Percentiles rank a stretch among this genome's conserved stretches.
Conservation (phyloP, 2,888 invertebrate genomes). For the Prionchulus punctatus region DNA sequence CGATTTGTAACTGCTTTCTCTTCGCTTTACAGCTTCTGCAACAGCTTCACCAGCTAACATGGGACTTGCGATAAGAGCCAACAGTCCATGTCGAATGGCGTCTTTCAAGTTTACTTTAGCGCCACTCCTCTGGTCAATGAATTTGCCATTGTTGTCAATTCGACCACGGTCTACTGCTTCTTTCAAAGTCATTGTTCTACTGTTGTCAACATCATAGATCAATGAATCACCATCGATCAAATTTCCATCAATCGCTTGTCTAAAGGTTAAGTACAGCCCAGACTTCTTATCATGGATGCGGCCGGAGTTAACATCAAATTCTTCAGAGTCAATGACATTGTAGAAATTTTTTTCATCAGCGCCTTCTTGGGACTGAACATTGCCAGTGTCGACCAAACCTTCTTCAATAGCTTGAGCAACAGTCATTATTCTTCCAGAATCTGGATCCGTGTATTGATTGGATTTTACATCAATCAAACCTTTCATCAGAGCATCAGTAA, state of each 20-base stretch:
- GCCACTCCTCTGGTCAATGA: conserved; percentile 47
- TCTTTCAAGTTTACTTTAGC: conserved; percentile 44
- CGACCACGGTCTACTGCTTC: conserved; percentile 53
- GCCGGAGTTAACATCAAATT: conserved; percentile 40
- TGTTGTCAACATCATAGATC: conserved; percentile 52
- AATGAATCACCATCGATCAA: conserved; percentile 42
- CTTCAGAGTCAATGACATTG: conserved; percentile 50
- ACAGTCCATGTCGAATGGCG: conserved; percentile 63
- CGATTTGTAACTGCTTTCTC: conserved; percentile 7
- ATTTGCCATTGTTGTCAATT: conserved; percentile 48
- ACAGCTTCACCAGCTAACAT: conserved; percentile 66
- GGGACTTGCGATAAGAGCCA: conserved; percentile 68
- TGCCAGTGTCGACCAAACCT: conserved; percentile 58
- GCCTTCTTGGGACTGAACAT: conserved; percentile 41
- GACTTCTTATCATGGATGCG: conserved; percentile 61
- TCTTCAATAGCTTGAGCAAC: conserved; percentile 59
- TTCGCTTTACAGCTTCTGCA: conserved; percentile 53
- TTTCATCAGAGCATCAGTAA: conserved; percentile 54
- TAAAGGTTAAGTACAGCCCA: conserved; percentile 58
- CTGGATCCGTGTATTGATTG: conserved; percentile 45
- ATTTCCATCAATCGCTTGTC: conserved; percentile 62
- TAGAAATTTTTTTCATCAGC: conserved; percentile 8
- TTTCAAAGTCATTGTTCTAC: conserved; percentile 50
- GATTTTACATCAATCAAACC: conserved; percentile 59
- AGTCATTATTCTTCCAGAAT: conserved; percentile 56